Evolutionary conservation across 2,888 invertebrate species (phyloP), one percentile per base, ranked within the genome.

Genomic region (Orthonychiurus folsomi): DNA sequence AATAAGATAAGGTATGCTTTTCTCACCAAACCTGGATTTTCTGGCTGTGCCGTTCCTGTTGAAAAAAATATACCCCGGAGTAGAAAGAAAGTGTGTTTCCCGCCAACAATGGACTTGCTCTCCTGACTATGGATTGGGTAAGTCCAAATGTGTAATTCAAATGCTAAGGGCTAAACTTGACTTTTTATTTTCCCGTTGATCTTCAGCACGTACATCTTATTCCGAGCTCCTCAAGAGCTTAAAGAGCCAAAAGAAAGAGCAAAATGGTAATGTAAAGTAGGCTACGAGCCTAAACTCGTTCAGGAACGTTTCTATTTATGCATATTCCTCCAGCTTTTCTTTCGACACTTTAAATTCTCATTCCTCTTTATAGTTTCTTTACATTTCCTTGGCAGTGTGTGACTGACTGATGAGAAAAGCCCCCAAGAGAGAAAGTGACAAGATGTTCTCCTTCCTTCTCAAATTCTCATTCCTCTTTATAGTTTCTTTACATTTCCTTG

Each of bases 361-460:
- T 37, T 37, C 37, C 15, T 15, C 37, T 37, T 37, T 5, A 37
- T 37, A 37, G 37, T 37, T 37, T 37, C 37, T 37, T 37, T 37
- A 9, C 37, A 5, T 37, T 37, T 37, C 37, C 37, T 37, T 37
- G 37, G 15, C 37, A 9, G 37, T 37, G 37, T 37, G 37, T 37
- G 37, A 37, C 37, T 37, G 37, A 37, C 9, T 37, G 37, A 37
- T 37, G 37, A 37, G 37, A 52, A n/a, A 52, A 52, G 23, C 23
- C 52, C 23, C 52, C 52, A 21, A 52, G 23, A 52, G 52, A 52
- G 52, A 3, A 21, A 52, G 52, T 52, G 20, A 52, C 52, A 20
- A 52, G 9, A 52, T 52, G 20, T 52, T 52, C 37, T 37, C 15
- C 37, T 37, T 37, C 15, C 37, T 15, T 5, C 15, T 37, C 37